Evolutionary conservation across 2,888 invertebrate species (phyloP).

Genomic region (Nowickia ferox): DNA sequence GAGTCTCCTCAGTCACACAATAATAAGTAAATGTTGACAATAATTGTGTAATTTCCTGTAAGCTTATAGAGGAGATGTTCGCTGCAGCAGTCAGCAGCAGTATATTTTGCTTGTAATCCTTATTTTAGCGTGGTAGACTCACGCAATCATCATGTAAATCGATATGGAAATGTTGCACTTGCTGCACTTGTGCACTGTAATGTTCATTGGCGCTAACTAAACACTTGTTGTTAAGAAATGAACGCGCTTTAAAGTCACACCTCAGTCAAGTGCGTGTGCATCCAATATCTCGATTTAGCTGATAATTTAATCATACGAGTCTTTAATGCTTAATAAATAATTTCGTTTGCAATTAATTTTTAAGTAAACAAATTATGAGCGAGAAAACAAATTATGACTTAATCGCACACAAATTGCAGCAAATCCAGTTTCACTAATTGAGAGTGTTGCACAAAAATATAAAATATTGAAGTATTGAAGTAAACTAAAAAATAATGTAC

Average conservation of each 20-base stretch:
- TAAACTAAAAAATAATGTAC: background rate
- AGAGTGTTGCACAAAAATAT: background rate
- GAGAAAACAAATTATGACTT: background rate
- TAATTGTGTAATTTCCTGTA: slow-evolving; percentile 70
- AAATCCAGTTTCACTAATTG: slow-evolving; percentile 29
- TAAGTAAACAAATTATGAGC: no score
- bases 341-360: slow-evolving; percentile 25
- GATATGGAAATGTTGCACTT: slow-evolving; percentile 17
- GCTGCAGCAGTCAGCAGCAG: background rate
- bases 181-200: background rate
- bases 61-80: background rate
- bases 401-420: background rate
- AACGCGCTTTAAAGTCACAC: slow-evolving; percentile 13
- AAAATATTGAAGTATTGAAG: slow-evolving; percentile 7
- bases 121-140: slow-evolving; percentile 38
- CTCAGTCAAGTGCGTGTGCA: background rate
- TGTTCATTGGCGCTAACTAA: slow-evolving; percentile 2
- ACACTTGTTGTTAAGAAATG: slow-evolving; percentile 6
- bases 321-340: slow-evolving; percentile 44
- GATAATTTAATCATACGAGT: slow-evolving; percentile 23
- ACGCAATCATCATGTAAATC: slow-evolving; percentile 48
- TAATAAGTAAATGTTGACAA: slow-evolving; percentile 56
- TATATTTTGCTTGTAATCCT: slow-evolving; percentile 39
- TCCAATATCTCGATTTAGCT: slow-evolving; percentile 24
- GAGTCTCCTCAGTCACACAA: background rate